phyloP scores from a whole-genome alignment of 2,888 invertebrate genomes.

The Noctua pronuba region DNA sequence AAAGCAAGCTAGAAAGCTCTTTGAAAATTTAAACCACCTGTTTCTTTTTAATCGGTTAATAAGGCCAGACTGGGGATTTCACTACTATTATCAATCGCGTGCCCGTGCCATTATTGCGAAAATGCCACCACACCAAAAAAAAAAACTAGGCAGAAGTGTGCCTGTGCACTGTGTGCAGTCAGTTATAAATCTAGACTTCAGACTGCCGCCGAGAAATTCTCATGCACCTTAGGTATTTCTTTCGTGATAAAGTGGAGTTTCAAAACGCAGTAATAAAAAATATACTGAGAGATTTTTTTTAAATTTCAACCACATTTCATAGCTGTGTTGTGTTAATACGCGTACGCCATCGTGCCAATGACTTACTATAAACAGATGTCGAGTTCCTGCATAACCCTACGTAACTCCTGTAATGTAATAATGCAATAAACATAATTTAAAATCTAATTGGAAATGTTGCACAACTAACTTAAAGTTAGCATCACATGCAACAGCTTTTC shows the following conservation, averaged over 20 bases:
- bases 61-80: neutral
- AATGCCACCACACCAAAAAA: no score
- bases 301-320: neutral
- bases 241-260: neutral
- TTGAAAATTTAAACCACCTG: neutral
- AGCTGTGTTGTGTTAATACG: neutral
- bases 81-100: neutral
- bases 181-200: neutral
- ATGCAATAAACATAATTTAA: constrained; percentile 53
- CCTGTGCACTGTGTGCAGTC: no score
- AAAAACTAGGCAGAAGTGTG: neutral
- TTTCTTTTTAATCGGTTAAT: neutral
- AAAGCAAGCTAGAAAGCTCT: neutral
- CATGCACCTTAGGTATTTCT: neutral
- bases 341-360: neutral
- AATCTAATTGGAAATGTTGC: constrained; percentile 73
- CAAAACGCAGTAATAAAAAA: neutral
- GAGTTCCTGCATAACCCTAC: constrained; percentile 47
- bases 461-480: constrained; percentile 64
- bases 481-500: constrained; percentile 57
- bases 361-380: neutral
- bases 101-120: no score
- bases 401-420: constrained; percentile 52
- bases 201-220: neutral
- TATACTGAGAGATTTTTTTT: neutral